Base-by-base conservation (phyloP, 2,888 invertebrate species). In the Tribolium freemani region DNA sequence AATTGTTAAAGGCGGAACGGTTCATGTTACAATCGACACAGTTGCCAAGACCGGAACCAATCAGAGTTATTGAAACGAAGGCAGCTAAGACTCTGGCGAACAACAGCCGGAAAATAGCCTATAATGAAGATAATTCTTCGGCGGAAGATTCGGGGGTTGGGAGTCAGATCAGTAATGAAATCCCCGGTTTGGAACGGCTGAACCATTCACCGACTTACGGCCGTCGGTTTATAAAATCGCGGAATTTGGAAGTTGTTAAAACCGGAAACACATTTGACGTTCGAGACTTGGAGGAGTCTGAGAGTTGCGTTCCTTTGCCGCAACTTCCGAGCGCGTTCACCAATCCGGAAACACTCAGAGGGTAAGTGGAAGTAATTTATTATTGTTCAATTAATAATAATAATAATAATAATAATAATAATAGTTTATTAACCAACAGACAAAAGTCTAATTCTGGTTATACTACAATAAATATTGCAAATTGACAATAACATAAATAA, bases 231-330 rank as follows among this genome's bases (percentile, higher is more conserved):
- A 86, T 89, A 5, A 90, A 92, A 73, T 91, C 92, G 0, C 88
- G 94, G 58, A 93, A 92, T 83, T 86, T 94, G 48, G 92, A 93
- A 84, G 92, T 94, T 90, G 91, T 94, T 86, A 90, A 89, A 46
- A 92, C 92, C 53, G 88, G 92, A 0, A 93, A 93, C 81, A 92
- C 90, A 77, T 95, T 94, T 85, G 94, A 94, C 77, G 91, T 94
- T 1, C 87, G 92, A 26, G 94, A 94, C 81, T 86, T 92, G 57
- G 89, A 90, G 48, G 88, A 88, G 78, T 86, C 87, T 81, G 91
- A 91, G 76, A 91, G 91, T 58, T 90, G 89, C 54, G 89, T 91
- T 5, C 90, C 91, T 0, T 84, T 93, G 64, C 92, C 92, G 51
- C 90, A 91, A 77, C 84, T 91, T 26, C 90, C 90, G 1, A 90